These are phyloP conservation scores for Triops longicaudatus DNA, from an alignment of 1,140 invertebrate genomes.

Conservation along the genomic window DNA sequence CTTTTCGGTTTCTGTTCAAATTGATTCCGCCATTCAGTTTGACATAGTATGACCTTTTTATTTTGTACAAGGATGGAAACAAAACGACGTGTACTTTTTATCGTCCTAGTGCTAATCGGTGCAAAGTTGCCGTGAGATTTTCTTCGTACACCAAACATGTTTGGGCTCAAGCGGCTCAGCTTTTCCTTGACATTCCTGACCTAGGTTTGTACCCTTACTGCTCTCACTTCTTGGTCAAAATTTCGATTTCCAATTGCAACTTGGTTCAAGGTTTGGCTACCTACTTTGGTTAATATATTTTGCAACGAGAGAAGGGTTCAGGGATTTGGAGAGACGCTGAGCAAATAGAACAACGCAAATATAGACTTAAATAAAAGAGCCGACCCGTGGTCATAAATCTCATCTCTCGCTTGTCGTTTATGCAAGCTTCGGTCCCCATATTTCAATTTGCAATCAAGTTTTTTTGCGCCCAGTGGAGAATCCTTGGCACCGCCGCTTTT, in stretches of 20 bases:
- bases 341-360: too few relatives aligned
- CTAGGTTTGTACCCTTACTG: not conserved
- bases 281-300: too few relatives aligned
- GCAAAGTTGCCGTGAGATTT: not conserved
- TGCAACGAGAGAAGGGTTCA: too few relatives aligned
- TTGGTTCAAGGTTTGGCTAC: too few relatives aligned
- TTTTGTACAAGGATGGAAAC: not conserved
- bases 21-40: not conserved
- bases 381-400: not conserved
- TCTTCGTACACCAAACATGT: not conserved
- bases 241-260: too few relatives aligned
- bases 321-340: too few relatives aligned
- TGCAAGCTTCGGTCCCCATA: not conserved
- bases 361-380: not conserved
- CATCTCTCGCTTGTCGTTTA: not conserved
- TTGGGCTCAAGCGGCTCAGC: not conserved
- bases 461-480: not conserved
- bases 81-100: not conserved
- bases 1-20: not conserved
- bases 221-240: not conserved
- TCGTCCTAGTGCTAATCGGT: not conserved
- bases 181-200: not conserved
- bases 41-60: not conserved
- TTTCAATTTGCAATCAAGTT: not conserved
- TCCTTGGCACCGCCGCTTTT: not conserved